Conservation (phyloP, 53 echinoderm and acorn worm species). For the Astropecten irregularis region DNA sequence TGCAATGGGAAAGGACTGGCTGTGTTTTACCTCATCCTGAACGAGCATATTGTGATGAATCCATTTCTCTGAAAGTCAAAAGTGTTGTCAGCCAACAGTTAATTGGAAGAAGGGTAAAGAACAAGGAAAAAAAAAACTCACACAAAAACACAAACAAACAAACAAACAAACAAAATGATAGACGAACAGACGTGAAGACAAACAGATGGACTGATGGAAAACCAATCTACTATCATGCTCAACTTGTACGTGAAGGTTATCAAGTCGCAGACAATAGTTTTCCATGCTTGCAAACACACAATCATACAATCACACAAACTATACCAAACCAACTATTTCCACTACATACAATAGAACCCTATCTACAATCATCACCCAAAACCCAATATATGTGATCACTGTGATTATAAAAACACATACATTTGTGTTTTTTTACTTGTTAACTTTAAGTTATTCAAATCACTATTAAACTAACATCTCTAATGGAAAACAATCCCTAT, state of each 20-base stretch:
- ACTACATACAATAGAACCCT: too few relatives aligned
- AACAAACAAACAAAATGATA: background rate
- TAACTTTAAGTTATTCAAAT: too few relatives aligned
- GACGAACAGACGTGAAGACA: background rate
- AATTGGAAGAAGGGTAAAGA: slow-evolving; percentile 55
- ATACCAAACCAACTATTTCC: background rate
- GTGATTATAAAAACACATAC: too few relatives aligned
- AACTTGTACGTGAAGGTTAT: slow-evolving; percentile 14
- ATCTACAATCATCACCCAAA: too few relatives aligned
- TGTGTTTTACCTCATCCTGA: slow-evolving; percentile 45
- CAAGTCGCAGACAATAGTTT: slow-evolving; percentile 5
- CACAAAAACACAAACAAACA: background rate
- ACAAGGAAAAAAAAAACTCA: too few relatives aligned
- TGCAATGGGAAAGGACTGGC: slow-evolving; percentile 53
- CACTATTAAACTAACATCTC: too few relatives aligned
- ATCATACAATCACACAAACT: slow-evolving; percentile 25
- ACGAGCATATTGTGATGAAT: slow-evolving; percentile 48
- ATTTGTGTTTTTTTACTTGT: too few relatives aligned
- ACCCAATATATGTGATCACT: too few relatives aligned
- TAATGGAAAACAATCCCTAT: too few relatives aligned
- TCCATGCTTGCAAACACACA: slow-evolving; percentile 36
- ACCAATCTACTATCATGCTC: slow-evolving; percentile 1
- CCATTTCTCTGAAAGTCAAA: slow-evolving; percentile 60
- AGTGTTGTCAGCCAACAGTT: slow-evolving; percentile 67
- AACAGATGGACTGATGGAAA: slow-evolving; percentile 5